Percentiles rank a stretch among this genome's conserved stretches.
These are phyloP conservation scores for Semibalanus balanoides DNA, from an alignment of 1,140 invertebrate genomes.

Conservation along the genomic window DNA sequence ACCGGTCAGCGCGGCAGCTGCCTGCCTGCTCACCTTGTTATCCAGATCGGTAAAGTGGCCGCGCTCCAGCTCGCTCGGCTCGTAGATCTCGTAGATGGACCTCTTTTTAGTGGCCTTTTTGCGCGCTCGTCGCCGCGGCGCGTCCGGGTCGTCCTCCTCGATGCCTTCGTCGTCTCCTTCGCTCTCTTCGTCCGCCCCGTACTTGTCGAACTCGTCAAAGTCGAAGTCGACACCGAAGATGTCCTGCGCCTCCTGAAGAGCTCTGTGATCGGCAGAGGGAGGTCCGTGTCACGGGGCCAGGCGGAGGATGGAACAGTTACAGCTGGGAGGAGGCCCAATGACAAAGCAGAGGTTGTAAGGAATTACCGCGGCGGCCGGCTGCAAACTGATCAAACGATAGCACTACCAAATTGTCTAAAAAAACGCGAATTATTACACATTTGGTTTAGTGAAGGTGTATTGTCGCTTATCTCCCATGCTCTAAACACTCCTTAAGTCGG, in stretches of 20 bases:
- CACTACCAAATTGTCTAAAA: too few species aligned
- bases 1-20: too few species aligned
- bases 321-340: too few species aligned
- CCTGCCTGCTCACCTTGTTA: background rate
- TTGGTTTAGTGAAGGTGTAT: too few species aligned
- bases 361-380: too few species aligned
- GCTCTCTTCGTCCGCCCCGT: slow-evolving; percentile 59
- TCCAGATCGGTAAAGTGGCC: slow-evolving; percentile 43
- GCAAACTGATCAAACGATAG: too few species aligned
- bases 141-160: slow-evolving; percentile 40
- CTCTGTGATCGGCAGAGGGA: slow-evolving; percentile 34
- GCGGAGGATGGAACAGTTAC: too few species aligned
- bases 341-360: too few species aligned
- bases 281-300: too few species aligned
- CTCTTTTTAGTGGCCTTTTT: background rate
- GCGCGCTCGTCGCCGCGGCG: background rate
- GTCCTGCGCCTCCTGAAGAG: slow-evolving; percentile 93
- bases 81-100: slow-evolving; percentile 71
- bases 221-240: slow-evolving; percentile 98
- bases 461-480: too few species aligned
- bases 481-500: too few species aligned
- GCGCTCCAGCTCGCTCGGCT: slow-evolving; percentile 90
- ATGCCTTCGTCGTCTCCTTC: slow-evolving; percentile 33
- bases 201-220: slow-evolving; percentile 84
- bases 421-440: too few species aligned